Evolutionary conservation across 2,113 vertebrate species (phyloP), one percentile per base, ranked within the genome.

Genomic region (Prinia subflava): DNA sequence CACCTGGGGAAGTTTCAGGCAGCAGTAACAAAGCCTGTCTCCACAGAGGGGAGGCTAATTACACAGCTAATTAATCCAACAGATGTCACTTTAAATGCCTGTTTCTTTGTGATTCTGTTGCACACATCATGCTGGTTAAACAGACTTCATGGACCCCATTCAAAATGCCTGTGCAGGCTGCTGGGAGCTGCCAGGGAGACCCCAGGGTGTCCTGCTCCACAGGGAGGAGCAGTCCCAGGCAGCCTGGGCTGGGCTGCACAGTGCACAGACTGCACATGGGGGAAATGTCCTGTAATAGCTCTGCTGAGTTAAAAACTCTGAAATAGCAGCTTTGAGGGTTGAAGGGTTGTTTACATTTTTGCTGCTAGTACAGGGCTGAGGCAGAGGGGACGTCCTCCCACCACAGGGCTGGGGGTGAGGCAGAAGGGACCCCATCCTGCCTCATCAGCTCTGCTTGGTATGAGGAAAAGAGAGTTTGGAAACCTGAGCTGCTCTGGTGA

Each of bases 1-100:
- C 96, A 97, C 97, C 97, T 97, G 96, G 95, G 96, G 93, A 95
- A 93, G 94, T 96, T 95, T 95, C 94, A 92, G 94, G 91, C 97
- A 91, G 94, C 92, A 84, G 94, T 50, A 63, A 94, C 95, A 95
- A 96, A 96, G 96, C 96, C 96, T 52, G 7, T 80, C 94, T 96
- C 97, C 91, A 91, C 94, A 11, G 80, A 96, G 95, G 95, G 95
- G 95, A 93, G 89, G 88, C 95, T 97, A 97, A 97, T 98, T 97
- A 97, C 95, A 97, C 97, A 97, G 96, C 95, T 97, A 97, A 98
- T 97, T 97, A 97, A 97, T 95, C 96, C 96, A 97, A 90, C 98
- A 98, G 97, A 97, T 98, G 97, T 97, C 96, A 94, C 81, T 92
- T 95, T 95, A 94, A 97, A 96, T 94, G 97, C 95, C 97, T 94